These are phyloP conservation scores for Acrocera orbiculus DNA, from an alignment of 2,888 invertebrate species.

Conservation along the genomic window DNA sequence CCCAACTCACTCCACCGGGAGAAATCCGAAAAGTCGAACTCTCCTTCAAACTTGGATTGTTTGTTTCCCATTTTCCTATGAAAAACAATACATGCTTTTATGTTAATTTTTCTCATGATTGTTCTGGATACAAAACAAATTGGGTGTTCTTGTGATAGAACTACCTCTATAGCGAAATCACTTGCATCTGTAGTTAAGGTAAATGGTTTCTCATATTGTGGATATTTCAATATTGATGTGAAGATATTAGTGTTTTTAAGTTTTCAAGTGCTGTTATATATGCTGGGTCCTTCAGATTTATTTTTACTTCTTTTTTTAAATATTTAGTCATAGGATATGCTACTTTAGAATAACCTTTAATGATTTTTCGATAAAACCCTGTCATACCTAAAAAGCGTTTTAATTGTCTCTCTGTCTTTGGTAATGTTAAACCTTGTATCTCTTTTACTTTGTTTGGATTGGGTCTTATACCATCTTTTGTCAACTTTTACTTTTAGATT, in stretches of 20 bases:
- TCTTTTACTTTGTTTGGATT: constrained; percentile 1
- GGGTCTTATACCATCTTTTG: neutral
- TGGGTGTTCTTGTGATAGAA: constrained; percentile 7
- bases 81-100: too few species aligned
- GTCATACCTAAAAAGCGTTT: constrained; percentile 2
- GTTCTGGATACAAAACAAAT: constrained; percentile 4
- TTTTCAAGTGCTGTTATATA: constrained; percentile 10
- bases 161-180: constrained; percentile 9
- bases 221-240: constrained; percentile 10
- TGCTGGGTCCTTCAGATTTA: constrained; percentile 9
- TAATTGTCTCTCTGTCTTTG: neutral
- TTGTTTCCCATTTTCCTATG: too few species aligned
- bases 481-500: constrained; percentile 1
- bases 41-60: too few species aligned
- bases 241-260: constrained; percentile 7
- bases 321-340: neutral
- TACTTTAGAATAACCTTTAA: constrained; percentile 2
- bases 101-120: constrained; percentile 4
- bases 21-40: too few species aligned
- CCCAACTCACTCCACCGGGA: too few species aligned
- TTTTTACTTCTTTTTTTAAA: constrained; percentile 2
- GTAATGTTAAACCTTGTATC: neutral
- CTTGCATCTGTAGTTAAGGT: constrained; percentile 10
- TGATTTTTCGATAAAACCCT: constrained; percentile 7
- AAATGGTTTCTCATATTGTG: constrained; percentile 9